Base-by-base conservation (phyloP, 2,888 invertebrate genomes). In the Cheilosia urbana region DNA sequence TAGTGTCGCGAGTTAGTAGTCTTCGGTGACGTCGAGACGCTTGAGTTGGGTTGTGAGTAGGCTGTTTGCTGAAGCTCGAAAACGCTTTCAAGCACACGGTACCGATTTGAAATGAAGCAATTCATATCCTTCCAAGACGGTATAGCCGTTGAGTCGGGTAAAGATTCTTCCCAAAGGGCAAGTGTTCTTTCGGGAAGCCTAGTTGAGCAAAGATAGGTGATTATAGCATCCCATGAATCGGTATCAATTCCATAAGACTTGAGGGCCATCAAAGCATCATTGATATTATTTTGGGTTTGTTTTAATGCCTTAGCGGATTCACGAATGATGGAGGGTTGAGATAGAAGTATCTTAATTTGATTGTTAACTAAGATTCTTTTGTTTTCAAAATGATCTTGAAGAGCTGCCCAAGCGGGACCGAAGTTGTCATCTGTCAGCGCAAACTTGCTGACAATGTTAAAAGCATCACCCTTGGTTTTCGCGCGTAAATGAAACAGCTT, bases 151-250 rank as follows among this genome's bases (percentile, higher is more conserved):
- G 34, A 60, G 11, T 72, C 42, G 4, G 42, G 1, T 2, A 76
- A 11, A 4, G 76, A 72, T 30, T 87, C 68, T 17, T 87, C 73
- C 81, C 81, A 87, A 0, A 82, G 60, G 5, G 77, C 45, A 6
- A 80, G 60, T 2, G 80, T 69, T 9, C 21, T 19, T 2, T 73
- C 62, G 0, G 83, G 83, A 3, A 83, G 21, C 6, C 58, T 47
- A 21, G 58, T 66, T 13, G 83, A 68, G 21, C 79, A 77, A 1
- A 77, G n/a, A 34, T 57, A 84, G 7, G 75, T 62, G 9, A 87
- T 51, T 4, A 80, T 40, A 6, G 84, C 34, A 30, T 69, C 75
- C 79, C 84, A 84, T 4, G 27, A 27, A 1, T 62, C 47, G 4
- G 57, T 45, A 15, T 55, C 51, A 9, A 73, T 30, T 21, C 17